Evolutionary conservation across 2,888 invertebrate species (phyloP), one percentile per base, ranked within the genome.

Genomic region (Pristionchus exspectatus): DNA sequence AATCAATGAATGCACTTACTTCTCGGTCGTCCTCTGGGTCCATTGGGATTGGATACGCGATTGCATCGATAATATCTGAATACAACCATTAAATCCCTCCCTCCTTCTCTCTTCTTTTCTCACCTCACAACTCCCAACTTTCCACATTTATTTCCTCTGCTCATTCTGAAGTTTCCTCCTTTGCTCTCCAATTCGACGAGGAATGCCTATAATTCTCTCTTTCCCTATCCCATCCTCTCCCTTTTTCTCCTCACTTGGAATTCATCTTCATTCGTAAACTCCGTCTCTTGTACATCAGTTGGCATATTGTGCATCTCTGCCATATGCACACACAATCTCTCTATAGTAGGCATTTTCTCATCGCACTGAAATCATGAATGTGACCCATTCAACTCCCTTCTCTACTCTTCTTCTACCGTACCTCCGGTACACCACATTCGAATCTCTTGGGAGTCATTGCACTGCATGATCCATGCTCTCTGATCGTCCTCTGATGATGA

Each of bases 131-230:
- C 72, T 33, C 77, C 88, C 30, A 81, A 86, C 88, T 91, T 92
- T 38, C 91, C 91, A 89, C 91, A 91, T 66, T 93, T 93, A 88
- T 92, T 93, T 77, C 93, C 93, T 89, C 93, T 90, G 16, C 92
- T 92, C 93, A 93, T 93, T 54, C 93, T 90, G 90, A 93, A 93
- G 86, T 93, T 93, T 59, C 93, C 93, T 33, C 93, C 93, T 83
- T 92, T 92, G 69, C 92, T 92, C 88, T 93, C 93, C n/a, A 93
- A 81, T 54, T 93, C 92, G 3, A 90, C 85, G 0, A 92, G 91
- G 87, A 93, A 93, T 21, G 83, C 90, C 84, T 88, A 27, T 30
- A 90, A 63, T 66, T 10, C 33, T 16, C 44, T 44, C 66, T 38
- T 50, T 69, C 50, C 14, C 59, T 59, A 50, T 69, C 50, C 27